phyloP scores from a whole-genome alignment of 2,113 vertebrate genomes.

The Mirounga angustirostris region DNA sequence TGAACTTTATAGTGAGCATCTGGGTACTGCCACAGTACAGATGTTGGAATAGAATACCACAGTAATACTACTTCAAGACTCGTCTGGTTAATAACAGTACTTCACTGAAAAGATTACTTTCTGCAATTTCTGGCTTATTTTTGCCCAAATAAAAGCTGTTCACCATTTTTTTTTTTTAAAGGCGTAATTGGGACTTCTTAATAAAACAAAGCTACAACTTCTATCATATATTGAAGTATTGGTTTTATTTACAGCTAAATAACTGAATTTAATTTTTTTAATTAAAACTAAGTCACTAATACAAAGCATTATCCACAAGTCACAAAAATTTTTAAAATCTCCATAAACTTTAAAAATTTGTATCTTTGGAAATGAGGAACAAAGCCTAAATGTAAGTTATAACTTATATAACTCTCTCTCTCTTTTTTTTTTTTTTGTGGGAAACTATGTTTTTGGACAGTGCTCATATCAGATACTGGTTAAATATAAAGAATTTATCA shows the following conservation, averaged over 20 bases:
- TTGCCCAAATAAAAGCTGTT: constrained; percentile 69
- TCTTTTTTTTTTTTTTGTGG: background rate
- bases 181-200: background rate
- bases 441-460: background rate
- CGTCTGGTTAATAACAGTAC: constrained; percentile 62
- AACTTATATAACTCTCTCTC: background rate
- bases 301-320: constrained; percentile 31
- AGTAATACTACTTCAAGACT: background rate
- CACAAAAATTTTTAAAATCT: constrained; percentile 47
- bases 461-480: background rate
- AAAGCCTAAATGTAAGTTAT: background rate
- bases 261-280: constrained; percentile 7
- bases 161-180: background rate
- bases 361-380: constrained; percentile 36
- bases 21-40: background rate
- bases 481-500: background rate
- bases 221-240: background rate
- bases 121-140: constrained; percentile 59
- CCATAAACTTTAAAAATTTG: background rate
- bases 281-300: constrained; percentile 39
- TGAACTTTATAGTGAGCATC: constrained; percentile 44
- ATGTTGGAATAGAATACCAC: constrained; percentile 9
- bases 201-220: constrained; percentile 39
- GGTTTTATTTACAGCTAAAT: constrained; percentile 9
- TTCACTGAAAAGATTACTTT: constrained; percentile 54